Percentiles rank a stretch among this genome's conserved stretches.
These are phyloP conservation scores for Haliclona indistincta DNA, from an alignment of 37 sponge, comb jelly and placozoan species.

Conservation along the genomic window DNA sequence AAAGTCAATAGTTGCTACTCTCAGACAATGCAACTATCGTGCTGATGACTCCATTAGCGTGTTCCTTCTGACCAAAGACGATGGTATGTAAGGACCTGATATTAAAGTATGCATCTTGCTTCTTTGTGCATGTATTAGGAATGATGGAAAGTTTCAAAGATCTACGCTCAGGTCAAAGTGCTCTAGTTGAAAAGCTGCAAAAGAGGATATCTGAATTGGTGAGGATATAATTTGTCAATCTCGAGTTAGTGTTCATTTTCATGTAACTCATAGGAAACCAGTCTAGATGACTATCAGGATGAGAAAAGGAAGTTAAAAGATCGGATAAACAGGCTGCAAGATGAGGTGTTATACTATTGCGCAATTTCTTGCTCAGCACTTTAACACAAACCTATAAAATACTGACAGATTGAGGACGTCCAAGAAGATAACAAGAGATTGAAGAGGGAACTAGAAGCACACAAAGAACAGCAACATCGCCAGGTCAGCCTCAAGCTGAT, in stretches of 20 bases:
- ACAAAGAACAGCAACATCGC: constrained; percentile 25
- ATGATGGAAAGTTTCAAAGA: neutral
- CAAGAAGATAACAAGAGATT: constrained; percentile 27
- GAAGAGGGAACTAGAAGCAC: constrained; percentile 30
- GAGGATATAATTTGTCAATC: neutral
- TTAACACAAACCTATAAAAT: neutral
- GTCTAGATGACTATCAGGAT: constrained; percentile 13
- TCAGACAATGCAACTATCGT: constrained; percentile 69
- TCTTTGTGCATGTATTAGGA: neutral
- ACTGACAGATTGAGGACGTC: constrained; percentile 45
- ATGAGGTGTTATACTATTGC: constrained; percentile 10
- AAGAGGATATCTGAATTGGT: constrained; percentile 48
- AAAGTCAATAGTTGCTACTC: constrained; percentile 54
- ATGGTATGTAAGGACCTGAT: constrained; percentile 29
- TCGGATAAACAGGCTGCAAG: constrained; percentile 33
- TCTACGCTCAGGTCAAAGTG: neutral
- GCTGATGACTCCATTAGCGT: constrained; percentile 62
- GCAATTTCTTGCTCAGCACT: neutral
- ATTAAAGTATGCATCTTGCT: neutral
- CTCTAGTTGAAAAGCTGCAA: constrained; percentile 12
- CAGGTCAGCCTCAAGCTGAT: no score
- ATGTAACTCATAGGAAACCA: constrained; percentile 18
- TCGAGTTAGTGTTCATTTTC: neutral
- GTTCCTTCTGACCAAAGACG: constrained; percentile 60
- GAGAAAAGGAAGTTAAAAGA: constrained; percentile 24